Conservation (phyloP, 2,797 vertebrate genomes). For the Phataginus tricuspis region DNA sequence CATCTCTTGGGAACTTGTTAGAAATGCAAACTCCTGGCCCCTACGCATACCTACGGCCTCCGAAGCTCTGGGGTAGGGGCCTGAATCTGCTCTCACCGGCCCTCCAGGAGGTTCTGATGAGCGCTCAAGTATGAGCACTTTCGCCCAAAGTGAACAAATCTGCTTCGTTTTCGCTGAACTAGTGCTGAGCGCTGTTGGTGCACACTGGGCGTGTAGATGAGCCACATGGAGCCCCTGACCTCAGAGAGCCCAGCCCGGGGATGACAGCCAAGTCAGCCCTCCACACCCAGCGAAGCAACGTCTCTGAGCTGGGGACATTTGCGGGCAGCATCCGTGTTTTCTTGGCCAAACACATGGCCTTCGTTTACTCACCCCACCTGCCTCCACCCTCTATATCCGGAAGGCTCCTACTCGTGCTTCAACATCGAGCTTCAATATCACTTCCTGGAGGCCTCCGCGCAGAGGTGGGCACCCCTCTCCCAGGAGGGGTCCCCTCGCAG, state of each 20-base stretch:
- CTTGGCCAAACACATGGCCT: background rate
- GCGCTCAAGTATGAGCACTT: background rate
- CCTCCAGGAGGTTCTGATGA: background rate
- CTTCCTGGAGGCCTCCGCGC: background rate
- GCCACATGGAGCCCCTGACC: background rate
- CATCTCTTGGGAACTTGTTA: background rate
- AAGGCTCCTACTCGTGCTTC: background rate
- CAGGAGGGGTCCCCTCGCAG: background rate
- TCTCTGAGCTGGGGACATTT: background rate
- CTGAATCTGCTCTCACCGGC: background rate
- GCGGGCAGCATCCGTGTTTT: background rate
- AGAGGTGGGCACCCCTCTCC: background rate
- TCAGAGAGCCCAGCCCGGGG: background rate
- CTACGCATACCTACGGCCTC: background rate
- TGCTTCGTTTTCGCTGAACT: background rate
- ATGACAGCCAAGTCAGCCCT: background rate
- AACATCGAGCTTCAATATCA: background rate
- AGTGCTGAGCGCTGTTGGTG: background rate
- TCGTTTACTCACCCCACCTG: rapidly evolving
- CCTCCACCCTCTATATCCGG: background rate
- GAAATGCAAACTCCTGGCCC: background rate
- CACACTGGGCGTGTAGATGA: background rate
- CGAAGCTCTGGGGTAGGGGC: background rate
- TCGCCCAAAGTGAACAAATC: background rate
- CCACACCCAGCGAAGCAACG: rapidly evolving